Evolutionary conservation across 2,113 vertebrate genomes (phyloP).

Genomic region (Morphnarchus princeps): DNA sequence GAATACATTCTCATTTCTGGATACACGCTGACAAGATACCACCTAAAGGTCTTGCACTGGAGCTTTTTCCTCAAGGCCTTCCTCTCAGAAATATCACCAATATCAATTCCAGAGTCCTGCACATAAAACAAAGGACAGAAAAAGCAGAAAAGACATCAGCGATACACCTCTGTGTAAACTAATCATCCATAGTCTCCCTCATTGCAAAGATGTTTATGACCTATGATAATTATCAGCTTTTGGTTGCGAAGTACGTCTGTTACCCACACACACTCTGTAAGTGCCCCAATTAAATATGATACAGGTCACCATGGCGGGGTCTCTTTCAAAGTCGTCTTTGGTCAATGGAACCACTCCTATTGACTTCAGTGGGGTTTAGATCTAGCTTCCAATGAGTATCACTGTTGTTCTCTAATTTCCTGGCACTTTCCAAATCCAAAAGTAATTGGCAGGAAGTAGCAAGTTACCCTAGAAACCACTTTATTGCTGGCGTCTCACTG

Average conservation of each 20-base stretch:
- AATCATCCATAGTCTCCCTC: neutral
- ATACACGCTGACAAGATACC: conserved; percentile 97
- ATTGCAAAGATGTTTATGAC: neutral
- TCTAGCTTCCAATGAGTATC: neutral
- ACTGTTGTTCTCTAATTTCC: neutral
- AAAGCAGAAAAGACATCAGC: neutral
- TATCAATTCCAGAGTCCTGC: conserved; percentile 95
- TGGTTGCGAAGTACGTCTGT: neutral
- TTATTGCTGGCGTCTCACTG: neutral
- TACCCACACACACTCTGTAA: neutral
- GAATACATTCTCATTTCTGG: conserved; percentile 98
- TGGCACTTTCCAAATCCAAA: neutral
- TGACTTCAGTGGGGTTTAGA: neutral
- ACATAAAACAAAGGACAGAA: neutral
- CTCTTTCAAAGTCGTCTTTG: neutral
- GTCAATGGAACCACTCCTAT: neutral
- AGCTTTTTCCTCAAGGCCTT: conserved; percentile 93
- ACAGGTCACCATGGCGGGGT: neutral
- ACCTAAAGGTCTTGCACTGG: conserved; percentile 96
- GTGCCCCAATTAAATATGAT: neutral
- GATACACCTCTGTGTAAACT: neutral
- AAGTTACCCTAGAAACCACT: conserved; percentile 8
- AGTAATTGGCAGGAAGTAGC: neutral
- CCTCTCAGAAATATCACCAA: conserved; percentile 91
- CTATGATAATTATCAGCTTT: neutral